These are phyloP conservation scores for Coptotermes formosanus DNA, from an alignment of 1,140 invertebrate species.

Conservation along the genomic window DNA sequence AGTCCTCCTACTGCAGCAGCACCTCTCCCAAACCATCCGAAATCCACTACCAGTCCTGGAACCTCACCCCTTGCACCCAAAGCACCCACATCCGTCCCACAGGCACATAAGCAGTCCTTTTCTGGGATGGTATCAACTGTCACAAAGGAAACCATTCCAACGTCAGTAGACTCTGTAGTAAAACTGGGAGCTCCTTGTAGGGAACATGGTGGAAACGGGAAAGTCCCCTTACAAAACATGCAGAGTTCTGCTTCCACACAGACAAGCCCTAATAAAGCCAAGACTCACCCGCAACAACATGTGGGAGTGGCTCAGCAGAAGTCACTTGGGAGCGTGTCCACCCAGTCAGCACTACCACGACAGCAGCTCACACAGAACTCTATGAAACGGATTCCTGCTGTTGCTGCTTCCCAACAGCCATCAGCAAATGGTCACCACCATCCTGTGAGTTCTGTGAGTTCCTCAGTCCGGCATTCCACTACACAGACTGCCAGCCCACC, in stretches of 20 bases:
- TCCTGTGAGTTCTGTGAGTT: background rate
- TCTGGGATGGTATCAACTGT: background rate
- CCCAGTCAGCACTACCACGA: background rate
- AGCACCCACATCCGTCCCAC: background rate
- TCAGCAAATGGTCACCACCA: constrained; percentile 20
- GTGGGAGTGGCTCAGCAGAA: background rate
- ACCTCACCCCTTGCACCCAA: background rate
- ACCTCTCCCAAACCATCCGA: background rate
- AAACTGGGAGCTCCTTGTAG: background rate
- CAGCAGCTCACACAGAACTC: background rate
- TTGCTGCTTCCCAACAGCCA: background rate
- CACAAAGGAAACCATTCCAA: background rate
- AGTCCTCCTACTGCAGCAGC: background rate
- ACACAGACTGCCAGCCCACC: constrained; percentile 32
- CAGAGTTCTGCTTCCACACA: constrained; percentile 32
- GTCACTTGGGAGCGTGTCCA: background rate
- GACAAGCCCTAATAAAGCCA: constrained; percentile 32
- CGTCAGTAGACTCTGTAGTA: background rate
- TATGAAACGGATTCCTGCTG: background rate
- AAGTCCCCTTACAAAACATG: background rate
- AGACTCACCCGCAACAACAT: constrained; percentile 19
- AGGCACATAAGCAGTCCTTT: background rate
- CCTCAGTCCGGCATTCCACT: constrained; percentile 34
- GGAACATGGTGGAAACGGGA: background rate
- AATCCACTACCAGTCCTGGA: background rate